These are phyloP conservation scores for Drosophila sordidula DNA, from an alignment of 2,888 invertebrate species.

Conservation along the genomic window DNA sequence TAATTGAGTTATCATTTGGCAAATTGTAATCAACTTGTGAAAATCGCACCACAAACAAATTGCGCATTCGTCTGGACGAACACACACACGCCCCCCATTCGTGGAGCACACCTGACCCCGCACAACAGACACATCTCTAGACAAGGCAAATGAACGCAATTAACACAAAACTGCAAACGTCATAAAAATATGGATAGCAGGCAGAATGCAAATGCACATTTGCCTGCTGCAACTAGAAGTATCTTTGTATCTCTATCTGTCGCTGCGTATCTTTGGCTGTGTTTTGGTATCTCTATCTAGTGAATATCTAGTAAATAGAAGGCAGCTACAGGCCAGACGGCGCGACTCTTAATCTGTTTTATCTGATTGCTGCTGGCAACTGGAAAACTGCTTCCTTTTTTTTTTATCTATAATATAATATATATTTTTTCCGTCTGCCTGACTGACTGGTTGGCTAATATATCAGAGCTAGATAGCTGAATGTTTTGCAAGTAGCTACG, in stretches of 20 bases:
- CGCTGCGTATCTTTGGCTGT: constrained; percentile 9
- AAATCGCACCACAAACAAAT: constrained; percentile 17
- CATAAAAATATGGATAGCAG: constrained; percentile 39
- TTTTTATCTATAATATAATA: neutral
- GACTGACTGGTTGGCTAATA: neutral
- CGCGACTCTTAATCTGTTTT: constrained; percentile 29
- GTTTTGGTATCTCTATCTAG: constrained; percentile 25
- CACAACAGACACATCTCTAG: neutral
- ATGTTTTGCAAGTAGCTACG: neutral
- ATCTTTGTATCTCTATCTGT: constrained; percentile 4
- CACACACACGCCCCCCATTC: neutral
- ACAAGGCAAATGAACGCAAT: constrained; percentile 11
- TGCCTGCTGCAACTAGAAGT: constrained; percentile 8
- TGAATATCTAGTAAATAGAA: constrained; percentile 32
- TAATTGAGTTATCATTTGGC: constrained; percentile 38
- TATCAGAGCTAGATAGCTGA: neutral
- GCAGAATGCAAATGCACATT: constrained; percentile 21
- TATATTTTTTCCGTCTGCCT: neutral
- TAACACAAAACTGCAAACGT: constrained; percentile 47
- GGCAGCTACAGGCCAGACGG: constrained; percentile 30
- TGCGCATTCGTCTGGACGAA: constrained; percentile 37
- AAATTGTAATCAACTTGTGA: constrained; percentile 28
- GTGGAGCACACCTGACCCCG: too few relatives aligned
- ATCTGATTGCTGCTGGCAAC: neutral
- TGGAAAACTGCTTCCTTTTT: constrained; percentile 4